Percentiles rank a stretch among this genome's conserved stretches.
Conservation (phyloP, 2,113 vertebrate species). For the Rousettus leschenaultii region DNA sequence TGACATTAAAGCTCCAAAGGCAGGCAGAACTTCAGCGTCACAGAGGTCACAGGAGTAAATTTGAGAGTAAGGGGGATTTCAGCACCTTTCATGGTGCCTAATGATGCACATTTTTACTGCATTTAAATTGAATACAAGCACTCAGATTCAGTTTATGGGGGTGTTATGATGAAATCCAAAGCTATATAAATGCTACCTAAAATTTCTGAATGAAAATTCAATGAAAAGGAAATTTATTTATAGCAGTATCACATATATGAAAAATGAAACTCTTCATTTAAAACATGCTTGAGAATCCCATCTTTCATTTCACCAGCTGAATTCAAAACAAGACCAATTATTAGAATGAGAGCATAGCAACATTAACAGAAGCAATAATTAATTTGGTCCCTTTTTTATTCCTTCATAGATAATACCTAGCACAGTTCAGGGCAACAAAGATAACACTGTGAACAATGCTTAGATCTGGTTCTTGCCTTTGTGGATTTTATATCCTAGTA, state of each 20-base stretch:
- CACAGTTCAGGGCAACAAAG: not conserved
- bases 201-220: not conserved
- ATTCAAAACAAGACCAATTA: not conserved
- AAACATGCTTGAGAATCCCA: not conserved
- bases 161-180: not conserved
- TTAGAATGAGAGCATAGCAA: not conserved
- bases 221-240: not conserved
- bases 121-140: not conserved
- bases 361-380: not conserved
- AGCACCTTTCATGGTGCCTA: not conserved
- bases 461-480: not conserved
- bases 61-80: not conserved
- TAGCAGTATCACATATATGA: not conserved
- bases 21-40: not conserved
- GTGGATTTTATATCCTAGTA: not conserved
- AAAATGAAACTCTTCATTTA: not conserved
- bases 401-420: not conserved
- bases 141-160: not conserved
- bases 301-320: not conserved
- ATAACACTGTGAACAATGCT: not conserved
- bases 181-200: conserved; percentile 2
- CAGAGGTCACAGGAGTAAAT: too few species aligned
- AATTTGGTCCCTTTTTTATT: not conserved
- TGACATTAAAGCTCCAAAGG: not conserved
- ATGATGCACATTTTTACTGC: not conserved